Evolutionary conservation across 1,140 invertebrate genomes (phyloP), one percentile per base, ranked within the genome.

Genomic region (Caenorhabditis inopinata): DNA sequence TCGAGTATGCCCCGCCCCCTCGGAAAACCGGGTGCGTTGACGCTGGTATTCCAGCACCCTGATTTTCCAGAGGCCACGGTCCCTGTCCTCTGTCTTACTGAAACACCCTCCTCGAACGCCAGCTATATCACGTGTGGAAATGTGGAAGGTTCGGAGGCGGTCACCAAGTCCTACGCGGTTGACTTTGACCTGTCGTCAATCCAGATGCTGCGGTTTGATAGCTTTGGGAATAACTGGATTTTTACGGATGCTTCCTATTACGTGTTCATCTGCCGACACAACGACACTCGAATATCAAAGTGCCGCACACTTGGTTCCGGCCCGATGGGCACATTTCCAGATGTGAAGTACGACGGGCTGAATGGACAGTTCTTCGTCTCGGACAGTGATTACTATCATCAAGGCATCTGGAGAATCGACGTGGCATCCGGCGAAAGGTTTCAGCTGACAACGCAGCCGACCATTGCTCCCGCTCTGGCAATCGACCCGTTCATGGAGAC

Each of bases 211-310:
- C 73, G 73, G 32, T 74, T 47, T 18, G 73, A 74, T 29, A 47
- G 27, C n/a, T 45, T 74, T 48, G 73, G 73, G 0, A 74, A 74
- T 14, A 74, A 74, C n/a, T 74, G 73, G 73, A 46, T 74, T 18
- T 74, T 74, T 27, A 27, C 73, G 18, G 73, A 74, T 74, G 73
- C 21, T 12, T 46, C 73, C 4, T 74, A 74, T 46, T 74, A 47
- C 38, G 21, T 74, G 1, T 46, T 48, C 23, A 74, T 74, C 12
- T 74, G 73, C 27, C 45, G 32, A 16, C 42, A 74, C n/a, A 25
- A 74, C 16, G 11, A 7, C 27, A 18, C 27, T 29, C 35, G 14
- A 29, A 74, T 47, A 12, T 62, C 53, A 9, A 25, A 45, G 16
- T 74, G 73, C 23, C 73, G 27, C 7, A 27, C 42, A 2, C n/a